Base-by-base conservation (phyloP, 2,797 vertebrate genomes). In the Brachyalestes nurse region DNA sequence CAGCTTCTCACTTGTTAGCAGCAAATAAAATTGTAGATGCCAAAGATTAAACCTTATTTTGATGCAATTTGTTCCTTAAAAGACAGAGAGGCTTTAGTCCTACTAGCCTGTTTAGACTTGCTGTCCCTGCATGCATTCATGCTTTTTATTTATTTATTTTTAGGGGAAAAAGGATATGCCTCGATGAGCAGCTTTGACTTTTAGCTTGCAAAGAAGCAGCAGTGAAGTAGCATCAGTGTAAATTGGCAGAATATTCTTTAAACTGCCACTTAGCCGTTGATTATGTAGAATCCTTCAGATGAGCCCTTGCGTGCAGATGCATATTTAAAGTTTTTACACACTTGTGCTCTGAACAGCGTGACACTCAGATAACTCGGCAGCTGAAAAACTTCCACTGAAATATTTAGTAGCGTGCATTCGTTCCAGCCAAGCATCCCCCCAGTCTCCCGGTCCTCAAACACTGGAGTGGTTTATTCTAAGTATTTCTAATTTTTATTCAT, bases 371-470 rank as follows among this genome's bases (percentile, higher is more conserved):
- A 75, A 78, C 71, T 65, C 69, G 66, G 72, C 70, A 66, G 83
- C 77, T 83, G 79, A 82, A 77, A 85, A 61, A 60, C 47, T 71
- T 81, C 78, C 72, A 74, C 58, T 87, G 80, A 87, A 85, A 82
- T 85, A 85, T 85, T 87, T 71, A 85, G 76, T 77, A 86, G 82
- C 77, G 72, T 71, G 74, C 79, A 78, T 75, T 81, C 82, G 76
- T 80, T 80, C 82, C 82, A 80, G 73, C 60, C 60, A 79, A 87
- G 75, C 72, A 61, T 66, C 8, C 61, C 53, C 47, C 60, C 28
- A 14, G 23, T 42, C 66, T 0, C 25, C 17, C 14, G 51, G 58
- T 55, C 51, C 47, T 76, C 61, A 66, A 51, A 65, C 40, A 14
- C 76, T 76, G 45, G 17, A 76, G 53, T 40, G 49, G 45, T 81